Evolutionary conservation across 2,113 vertebrate species (phyloP).

Genomic region (Hypanus sabinus): DNA sequence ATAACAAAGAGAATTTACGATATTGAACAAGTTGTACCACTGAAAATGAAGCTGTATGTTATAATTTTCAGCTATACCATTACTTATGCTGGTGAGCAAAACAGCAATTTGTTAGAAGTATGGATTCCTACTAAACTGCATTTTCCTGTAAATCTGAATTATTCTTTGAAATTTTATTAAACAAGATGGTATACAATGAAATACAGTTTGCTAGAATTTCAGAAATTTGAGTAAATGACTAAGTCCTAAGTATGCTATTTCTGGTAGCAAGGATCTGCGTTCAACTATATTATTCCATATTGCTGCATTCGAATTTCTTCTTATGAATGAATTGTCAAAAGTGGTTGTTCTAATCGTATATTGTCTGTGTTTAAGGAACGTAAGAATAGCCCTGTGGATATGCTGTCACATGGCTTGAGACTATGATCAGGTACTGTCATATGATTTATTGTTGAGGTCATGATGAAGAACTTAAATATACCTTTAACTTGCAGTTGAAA

Average conservation of each 20-base stretch:
- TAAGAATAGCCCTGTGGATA: background rate
- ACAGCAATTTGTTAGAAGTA: background rate
- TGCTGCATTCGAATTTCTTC: background rate
- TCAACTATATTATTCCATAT: background rate
- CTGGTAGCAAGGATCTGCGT: background rate
- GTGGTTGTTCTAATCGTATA: background rate
- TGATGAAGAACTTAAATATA: background rate
- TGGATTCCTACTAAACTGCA: background rate
- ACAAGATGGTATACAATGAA: background rate
- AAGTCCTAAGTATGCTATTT: background rate
- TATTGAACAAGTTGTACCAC: background rate
- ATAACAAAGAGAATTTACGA: background rate
- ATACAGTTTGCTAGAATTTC: background rate
- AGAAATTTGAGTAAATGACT: background rate
- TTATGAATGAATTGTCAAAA: slow-evolving; percentile 28
- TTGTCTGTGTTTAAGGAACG: background rate
- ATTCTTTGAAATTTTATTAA: background rate
- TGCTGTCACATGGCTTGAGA: background rate
- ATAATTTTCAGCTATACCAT: background rate
- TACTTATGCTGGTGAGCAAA: background rate
- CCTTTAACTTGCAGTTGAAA: background rate
- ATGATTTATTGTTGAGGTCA: background rate
- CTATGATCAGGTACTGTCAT: background rate
- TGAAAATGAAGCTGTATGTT: background rate
- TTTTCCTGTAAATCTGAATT: background rate